Evolutionary conservation across 2,888 invertebrate species (phyloP), one percentile per base, ranked within the genome.

Genomic region (Phengaris alcon): DNA sequence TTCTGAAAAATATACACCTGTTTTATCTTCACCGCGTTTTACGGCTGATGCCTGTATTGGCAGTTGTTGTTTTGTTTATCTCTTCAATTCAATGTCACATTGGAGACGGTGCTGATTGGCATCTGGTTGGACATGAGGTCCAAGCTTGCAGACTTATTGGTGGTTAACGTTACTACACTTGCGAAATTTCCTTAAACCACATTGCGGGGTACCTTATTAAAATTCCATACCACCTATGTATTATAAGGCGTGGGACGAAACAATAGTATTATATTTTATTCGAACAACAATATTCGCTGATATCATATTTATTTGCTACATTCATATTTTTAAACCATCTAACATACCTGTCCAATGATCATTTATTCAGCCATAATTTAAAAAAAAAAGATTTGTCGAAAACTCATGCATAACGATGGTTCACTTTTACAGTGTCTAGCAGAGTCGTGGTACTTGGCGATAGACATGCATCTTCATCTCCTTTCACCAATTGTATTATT

Each of bases 91-190:
- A 86, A 0, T 84, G 84, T 77, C 82, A 84, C 7, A 52, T 90
- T 0, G 70, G 84, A 0, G 89, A 90, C 75, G 90, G 90, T 0
- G 88, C 90, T 0, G 77, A 59, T 76, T 73, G 89, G 88, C 84
- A 73, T 54, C 3, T 51, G 77, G 5, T 81, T 3, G 77, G 79
- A 5, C 1, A 3, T 0, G 77, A 80, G 0, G 82, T 83, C 0
- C 82, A 86, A 15, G 78, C 77, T 13, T 90, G 90, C 73, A 80
- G 89, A 78, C 82, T 0, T 84, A 82, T 75, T 90, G 90, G 90
- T 90, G 90, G 90, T 78, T 85, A 0, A 86, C 90, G 0, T 74
- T 90, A 9, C 79, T 90, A n/a, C 84, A 90, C 77, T 79, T 90
- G 44, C 90, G 90, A 75, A 90, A 90, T 74, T 88, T 78, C 74